Percentiles rank a stretch among this genome's conserved stretches.
phyloP scores from a whole-genome alignment of 2,113 vertebrate species.

The Ursus arctos region DNA sequence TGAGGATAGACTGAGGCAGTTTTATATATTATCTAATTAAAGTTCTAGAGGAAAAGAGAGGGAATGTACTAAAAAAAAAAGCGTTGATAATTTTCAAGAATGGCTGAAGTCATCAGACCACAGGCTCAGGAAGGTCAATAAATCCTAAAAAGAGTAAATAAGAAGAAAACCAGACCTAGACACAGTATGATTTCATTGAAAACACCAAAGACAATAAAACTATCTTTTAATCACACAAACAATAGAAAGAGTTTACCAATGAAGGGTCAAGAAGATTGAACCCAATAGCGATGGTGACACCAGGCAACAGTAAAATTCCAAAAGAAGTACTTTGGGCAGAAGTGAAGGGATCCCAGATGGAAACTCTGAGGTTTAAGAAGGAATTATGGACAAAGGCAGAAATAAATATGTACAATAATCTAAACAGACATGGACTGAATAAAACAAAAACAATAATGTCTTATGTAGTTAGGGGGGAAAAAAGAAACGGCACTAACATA shows the following conservation, averaged over 20 bases:
- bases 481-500: background rate
- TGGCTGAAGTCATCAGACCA: background rate
- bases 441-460: background rate
- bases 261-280: background rate
- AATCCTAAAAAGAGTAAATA: slow-evolving; percentile 1
- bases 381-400: background rate
- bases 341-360: background rate
- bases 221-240: background rate
- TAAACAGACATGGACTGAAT: background rate
- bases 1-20: background rate
- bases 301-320: background rate
- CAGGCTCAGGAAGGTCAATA: background rate
- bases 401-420: background rate
- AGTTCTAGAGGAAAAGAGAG: background rate
- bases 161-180: background rate
- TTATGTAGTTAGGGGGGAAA: background rate
- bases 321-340: background rate
- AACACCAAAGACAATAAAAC: background rate
- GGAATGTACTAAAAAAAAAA: background rate
- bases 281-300: background rate
- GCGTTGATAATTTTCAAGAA: background rate
- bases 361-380: background rate
- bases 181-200: background rate
- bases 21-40: background rate
- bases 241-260: background rate